Evolutionary conservation across 2,888 invertebrate species (phyloP).

Genomic region (Limnephilus marmoratus): DNA sequence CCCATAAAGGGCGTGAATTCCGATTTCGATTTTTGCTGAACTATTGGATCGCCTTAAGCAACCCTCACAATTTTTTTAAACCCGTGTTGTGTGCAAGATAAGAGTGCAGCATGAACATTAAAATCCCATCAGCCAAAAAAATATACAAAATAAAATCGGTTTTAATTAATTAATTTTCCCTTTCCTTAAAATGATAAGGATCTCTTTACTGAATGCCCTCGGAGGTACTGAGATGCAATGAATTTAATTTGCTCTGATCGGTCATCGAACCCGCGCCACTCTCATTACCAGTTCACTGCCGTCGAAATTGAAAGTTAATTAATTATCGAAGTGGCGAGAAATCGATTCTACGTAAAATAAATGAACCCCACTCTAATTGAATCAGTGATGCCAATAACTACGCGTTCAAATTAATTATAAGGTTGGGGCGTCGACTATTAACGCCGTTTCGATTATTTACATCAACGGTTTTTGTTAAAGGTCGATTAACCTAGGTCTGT

Average conservation of each 20-base stretch:
- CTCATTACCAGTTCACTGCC: conserved; percentile 53
- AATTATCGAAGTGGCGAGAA: conserved; percentile 58
- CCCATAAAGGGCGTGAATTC: no score
- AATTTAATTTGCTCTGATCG: not conserved
- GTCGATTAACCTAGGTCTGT: no score
- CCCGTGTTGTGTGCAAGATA: not conserved
- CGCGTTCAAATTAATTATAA: not conserved
- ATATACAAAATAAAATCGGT: not conserved
- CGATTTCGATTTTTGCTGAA: no score
- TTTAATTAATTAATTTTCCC: not conserved
- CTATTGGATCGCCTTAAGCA: no score
- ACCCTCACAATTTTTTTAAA: not conserved
- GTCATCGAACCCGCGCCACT: conserved; percentile 45
- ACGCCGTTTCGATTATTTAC: no score
- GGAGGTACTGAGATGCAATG: not conserved
- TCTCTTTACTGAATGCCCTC: not conserved
- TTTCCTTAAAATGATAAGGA: not conserved
- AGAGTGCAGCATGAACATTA: not conserved
- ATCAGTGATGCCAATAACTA: not conserved
- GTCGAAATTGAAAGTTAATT: conserved; percentile 63
- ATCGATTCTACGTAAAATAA: conserved; percentile 43
- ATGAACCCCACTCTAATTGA: not conserved
- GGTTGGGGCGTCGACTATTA: no score
- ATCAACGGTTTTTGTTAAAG: no score
- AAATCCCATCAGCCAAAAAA: not conserved